phyloP scores from a whole-genome alignment of 2,888 invertebrate species.

The Spodoptera littoralis region DNA sequence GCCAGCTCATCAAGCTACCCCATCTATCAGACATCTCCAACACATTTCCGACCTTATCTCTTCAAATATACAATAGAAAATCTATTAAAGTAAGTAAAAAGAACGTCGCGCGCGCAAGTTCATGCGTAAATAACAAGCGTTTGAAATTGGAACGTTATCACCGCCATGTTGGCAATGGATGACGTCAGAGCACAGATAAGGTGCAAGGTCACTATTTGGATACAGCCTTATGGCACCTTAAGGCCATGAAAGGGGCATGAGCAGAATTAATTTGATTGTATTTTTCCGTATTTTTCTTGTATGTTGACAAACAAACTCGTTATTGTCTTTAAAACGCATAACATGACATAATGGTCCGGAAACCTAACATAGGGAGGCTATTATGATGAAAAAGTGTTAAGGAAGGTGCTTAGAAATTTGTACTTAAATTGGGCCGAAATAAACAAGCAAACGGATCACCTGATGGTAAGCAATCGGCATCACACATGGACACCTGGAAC shows the following conservation, averaged over 20 bases:
- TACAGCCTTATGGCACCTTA: conserved; percentile 14
- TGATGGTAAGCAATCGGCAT: no score
- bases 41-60: background rate
- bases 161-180: conserved; percentile 27
- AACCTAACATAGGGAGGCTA: no score
- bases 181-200: conserved; percentile 50
- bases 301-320: conserved; percentile 25
- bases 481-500: no score
- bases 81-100: no score
- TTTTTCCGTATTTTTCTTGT: conserved; percentile 20
- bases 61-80: no score
- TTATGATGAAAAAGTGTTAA: no score
- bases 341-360: no score
- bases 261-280: conserved; percentile 23
- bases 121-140: conserved; percentile 41
- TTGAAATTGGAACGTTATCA: conserved; percentile 49
- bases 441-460: no score
- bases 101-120: conserved; percentile 2
- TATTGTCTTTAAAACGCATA: no score
- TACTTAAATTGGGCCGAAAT: no score
- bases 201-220: conserved; percentile 40
- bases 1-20: no score
- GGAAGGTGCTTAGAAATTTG: no score
- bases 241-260: conserved; percentile 15
- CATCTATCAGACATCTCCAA: conserved; percentile 19